A percentile compares a stretch with the other conserved stretches of the same genome.
Conservation (phyloP, 1,140 invertebrate genomes). For the Drosophila ohnishii region DNA sequence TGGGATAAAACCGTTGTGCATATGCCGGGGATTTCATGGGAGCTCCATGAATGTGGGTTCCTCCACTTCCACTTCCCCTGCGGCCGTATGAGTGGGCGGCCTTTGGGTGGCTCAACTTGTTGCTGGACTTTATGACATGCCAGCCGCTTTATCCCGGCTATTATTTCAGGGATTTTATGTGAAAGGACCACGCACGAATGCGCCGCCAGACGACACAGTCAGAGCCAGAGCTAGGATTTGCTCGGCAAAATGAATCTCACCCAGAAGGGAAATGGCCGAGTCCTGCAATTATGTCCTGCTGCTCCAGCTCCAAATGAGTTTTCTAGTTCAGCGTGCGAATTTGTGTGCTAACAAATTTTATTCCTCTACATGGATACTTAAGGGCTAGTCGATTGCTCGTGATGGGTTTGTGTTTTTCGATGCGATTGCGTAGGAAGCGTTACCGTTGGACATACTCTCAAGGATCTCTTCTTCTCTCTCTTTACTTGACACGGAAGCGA, state of each 20-base stretch:
- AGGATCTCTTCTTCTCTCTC: neutral
- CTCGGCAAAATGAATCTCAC: slow-evolving; percentile 62
- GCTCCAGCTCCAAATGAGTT: slow-evolving; percentile 26
- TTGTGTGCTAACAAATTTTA: slow-evolving; percentile 63
- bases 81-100: slow-evolving; percentile 10
- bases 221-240: slow-evolving; percentile 46
- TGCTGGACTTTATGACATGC: slow-evolving; percentile 75
- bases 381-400: slow-evolving; percentile 43
- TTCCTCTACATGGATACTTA: slow-evolving; percentile 60
- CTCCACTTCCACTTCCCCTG: neutral
- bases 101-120: slow-evolving; percentile 69
- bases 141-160: slow-evolving; percentile 73
- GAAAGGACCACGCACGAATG: slow-evolving; percentile 69
- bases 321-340: slow-evolving; percentile 37
- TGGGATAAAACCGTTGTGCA: slow-evolving; percentile 62
- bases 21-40: slow-evolving; percentile 30
- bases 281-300: slow-evolving; percentile 53
- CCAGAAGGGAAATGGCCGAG: slow-evolving; percentile 22
- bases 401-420: slow-evolving; percentile 36
- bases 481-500: slow-evolving; percentile 71
- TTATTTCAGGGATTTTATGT: slow-evolving; percentile 79
- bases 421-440: slow-evolving; percentile 60
- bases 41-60: slow-evolving; percentile 19
- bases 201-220: slow-evolving; percentile 32
- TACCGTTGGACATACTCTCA: slow-evolving; percentile 32